These are phyloP conservation scores for Callithrix jacchus DNA, from an alignment of 2,113 vertebrate species.

Conservation along the genomic window DNA sequence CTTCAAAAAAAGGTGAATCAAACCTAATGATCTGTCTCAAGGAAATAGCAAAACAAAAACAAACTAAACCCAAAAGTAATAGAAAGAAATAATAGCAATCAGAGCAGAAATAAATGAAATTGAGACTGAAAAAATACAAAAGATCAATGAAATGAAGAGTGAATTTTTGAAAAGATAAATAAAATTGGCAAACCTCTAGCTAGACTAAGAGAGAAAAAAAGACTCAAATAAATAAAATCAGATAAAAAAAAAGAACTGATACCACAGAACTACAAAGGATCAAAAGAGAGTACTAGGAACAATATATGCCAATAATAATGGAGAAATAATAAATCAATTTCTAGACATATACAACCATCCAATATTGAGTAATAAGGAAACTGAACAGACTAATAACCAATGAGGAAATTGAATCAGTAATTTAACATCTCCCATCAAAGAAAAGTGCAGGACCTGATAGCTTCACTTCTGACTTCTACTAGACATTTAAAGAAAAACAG, in stretches of 20 bases:
- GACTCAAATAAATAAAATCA: background rate
- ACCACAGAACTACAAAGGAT: background rate
- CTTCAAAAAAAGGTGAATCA: background rate
- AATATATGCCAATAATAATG: background rate
- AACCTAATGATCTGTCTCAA: background rate
- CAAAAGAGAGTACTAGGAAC: background rate
- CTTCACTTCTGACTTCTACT: background rate
- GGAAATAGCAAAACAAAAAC: background rate
- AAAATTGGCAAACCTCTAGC: background rate
- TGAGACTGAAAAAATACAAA: background rate
- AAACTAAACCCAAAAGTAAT: background rate
- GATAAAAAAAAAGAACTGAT: background rate
- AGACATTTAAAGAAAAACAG: background rate
- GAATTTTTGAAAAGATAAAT: background rate
- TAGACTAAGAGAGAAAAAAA: background rate
- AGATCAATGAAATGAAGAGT: background rate
- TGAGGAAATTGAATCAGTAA: background rate
- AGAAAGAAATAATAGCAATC: background rate
- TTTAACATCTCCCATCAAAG: background rate
- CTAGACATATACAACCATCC: background rate
- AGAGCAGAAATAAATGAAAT: background rate
- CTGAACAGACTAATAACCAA: background rate
- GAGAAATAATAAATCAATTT: background rate
- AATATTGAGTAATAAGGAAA: background rate
- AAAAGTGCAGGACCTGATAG: background rate